A percentile compares a stretch with the other conserved stretches of the same genome.
Conservation (phyloP, 2,113 vertebrate species). For the Pygathrix nemaeus region DNA sequence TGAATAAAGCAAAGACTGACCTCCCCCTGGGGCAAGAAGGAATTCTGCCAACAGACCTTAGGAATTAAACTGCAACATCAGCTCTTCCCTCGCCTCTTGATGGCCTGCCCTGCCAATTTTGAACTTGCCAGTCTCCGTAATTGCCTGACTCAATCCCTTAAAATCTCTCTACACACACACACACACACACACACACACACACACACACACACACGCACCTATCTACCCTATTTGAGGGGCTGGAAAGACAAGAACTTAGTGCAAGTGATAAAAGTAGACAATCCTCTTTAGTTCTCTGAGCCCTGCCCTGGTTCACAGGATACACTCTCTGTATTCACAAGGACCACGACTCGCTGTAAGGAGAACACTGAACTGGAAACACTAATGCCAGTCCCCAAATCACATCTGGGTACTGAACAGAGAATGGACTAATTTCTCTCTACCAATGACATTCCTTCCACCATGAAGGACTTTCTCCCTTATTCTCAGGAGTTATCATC, state of each 20-base stretch:
- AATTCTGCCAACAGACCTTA: neutral
- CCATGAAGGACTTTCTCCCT: neutral
- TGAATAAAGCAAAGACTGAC: neutral
- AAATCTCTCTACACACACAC: neutral
- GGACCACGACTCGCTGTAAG: neutral
- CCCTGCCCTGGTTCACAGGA: neutral
- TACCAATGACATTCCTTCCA: neutral
- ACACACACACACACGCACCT: too few relatives aligned
- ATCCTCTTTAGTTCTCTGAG: neutral
- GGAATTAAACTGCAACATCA: neutral
- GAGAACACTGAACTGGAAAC: neutral
- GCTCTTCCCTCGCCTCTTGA: neutral
- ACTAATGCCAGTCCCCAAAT: neutral
- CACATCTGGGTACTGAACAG: neutral
- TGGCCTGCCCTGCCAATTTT: neutral
- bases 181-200: too few relatives aligned
- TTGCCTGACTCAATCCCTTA: neutral
- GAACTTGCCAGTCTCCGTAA: neutral
- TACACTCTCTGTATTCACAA: neutral
- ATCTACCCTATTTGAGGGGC: neutral
- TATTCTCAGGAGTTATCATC: neutral
- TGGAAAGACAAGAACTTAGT: neutral
- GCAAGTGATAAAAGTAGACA: neutral
- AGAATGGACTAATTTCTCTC: neutral
- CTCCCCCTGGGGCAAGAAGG: neutral